Percentiles rank a stretch among this genome's conserved stretches.
Conservation (phyloP, 1,140 invertebrate genomes). For the Trichogramma pretiosum region DNA sequence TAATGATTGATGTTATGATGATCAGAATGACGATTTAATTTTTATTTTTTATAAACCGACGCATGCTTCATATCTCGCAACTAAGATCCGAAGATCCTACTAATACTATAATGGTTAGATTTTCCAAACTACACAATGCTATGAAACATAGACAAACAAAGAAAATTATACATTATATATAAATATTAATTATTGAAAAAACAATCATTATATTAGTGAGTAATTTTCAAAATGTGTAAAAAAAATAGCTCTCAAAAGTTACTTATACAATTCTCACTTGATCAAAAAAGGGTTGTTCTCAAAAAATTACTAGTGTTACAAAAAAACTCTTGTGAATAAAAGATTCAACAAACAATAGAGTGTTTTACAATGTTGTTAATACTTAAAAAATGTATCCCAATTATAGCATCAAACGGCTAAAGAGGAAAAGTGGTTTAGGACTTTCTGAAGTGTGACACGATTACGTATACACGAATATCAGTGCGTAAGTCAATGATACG, state of each 20-base stretch:
- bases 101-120: conserved; percentile 22
- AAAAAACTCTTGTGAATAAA: too few species aligned
- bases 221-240: conserved; percentile 10
- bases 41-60: conserved; percentile 19
- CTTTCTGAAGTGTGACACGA: conserved; percentile 18
- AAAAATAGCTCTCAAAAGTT: background rate
- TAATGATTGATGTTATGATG: conserved; percentile 18
- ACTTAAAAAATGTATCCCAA: too few species aligned
- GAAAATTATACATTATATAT: too few species aligned
- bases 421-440: conserved; percentile 18
- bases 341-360: too few species aligned
- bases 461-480: background rate
- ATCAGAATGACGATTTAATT: conserved; percentile 18
- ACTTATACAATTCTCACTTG: too few species aligned
- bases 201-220: conserved; percentile 20
- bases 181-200: too few species aligned
- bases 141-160: conserved; percentile 22
- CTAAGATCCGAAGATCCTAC: conserved; percentile 21
- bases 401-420: too few species aligned
- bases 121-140: conserved; percentile 20
- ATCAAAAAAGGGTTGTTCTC: too few species aligned
- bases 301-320: too few species aligned
- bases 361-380: too few species aligned
- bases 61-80: conserved; percentile 21
- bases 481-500: background rate